These are phyloP conservation scores for Blastobasis adustella DNA, from an alignment of 2,888 invertebrate species.

Conservation along the genomic window DNA sequence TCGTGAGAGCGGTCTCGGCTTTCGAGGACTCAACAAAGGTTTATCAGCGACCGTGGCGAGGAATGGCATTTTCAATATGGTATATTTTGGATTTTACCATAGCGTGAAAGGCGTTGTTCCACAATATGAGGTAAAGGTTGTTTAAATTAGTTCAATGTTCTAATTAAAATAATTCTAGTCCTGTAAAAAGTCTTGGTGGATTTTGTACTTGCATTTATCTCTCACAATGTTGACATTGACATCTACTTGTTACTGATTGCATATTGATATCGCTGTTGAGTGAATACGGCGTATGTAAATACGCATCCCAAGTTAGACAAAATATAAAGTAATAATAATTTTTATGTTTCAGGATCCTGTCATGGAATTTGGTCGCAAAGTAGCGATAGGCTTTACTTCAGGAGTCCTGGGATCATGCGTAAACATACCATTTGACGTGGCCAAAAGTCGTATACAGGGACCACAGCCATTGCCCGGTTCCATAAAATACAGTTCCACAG, in stretches of 20 bases:
- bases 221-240: too few relatives aligned
- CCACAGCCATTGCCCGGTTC: conserved; percentile 84
- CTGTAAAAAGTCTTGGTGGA: too few relatives aligned
- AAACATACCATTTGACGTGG: conserved; percentile 97
- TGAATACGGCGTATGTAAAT: too few relatives aligned
- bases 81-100: conserved; percentile 97
- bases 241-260: too few relatives aligned
- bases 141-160: background rate
- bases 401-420: conserved; percentile 90
- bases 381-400: conserved; percentile 89
- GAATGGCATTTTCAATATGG: conserved; percentile 93
- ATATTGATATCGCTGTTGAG: too few relatives aligned
- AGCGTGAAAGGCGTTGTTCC: conserved; percentile 86
- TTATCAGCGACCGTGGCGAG: conserved; percentile 91
- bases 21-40: conserved; percentile 89
- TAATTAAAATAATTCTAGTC: background rate
- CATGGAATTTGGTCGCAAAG: conserved; percentile 82
- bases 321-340: too few relatives aligned
- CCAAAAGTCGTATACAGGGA: conserved; percentile 95
- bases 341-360: conserved; percentile 75
- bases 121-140: conserved; percentile 71
- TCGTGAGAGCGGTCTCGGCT: conserved; percentile 83
- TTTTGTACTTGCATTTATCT: too few relatives aligned
- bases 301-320: too few relatives aligned
- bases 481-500: conserved; percentile 86